Percentiles rank a stretch among this genome's conserved stretches.
phyloP scores from a whole-genome alignment of 1,140 invertebrate genomes.

The Oreohelix idahoensis region DNA sequence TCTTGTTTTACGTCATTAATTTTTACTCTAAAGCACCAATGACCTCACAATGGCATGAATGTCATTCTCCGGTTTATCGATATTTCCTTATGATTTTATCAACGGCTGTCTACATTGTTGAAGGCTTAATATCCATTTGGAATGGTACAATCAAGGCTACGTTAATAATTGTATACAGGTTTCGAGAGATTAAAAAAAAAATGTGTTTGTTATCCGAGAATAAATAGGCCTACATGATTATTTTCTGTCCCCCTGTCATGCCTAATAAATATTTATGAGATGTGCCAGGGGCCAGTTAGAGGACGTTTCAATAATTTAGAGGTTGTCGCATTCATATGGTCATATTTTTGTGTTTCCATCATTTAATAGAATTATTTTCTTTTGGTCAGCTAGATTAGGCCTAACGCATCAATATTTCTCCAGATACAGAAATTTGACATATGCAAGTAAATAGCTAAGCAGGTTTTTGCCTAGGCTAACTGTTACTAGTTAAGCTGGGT shows the following conservation, averaged over 20 bases:
- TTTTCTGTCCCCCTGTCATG: background rate
- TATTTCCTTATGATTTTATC: too few relatives aligned
- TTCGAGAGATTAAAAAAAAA: background rate
- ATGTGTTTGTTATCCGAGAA: too few relatives aligned
- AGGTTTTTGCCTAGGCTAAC: too few relatives aligned
- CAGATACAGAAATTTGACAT: background rate
- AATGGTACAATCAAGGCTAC: background rate
- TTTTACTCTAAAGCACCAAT: background rate
- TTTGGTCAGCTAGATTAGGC: background rate
- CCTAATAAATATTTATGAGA: slow-evolving; percentile 30
- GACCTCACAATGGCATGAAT: background rate
- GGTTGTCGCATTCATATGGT: background rate
- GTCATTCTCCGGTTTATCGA: too few relatives aligned
- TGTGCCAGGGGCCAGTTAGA: background rate
- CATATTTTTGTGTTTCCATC: background rate
- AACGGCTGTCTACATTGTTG: background rate
- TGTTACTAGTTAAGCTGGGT: too few relatives aligned
- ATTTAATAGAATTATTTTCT: background rate
- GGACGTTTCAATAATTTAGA: slow-evolving; percentile 15
- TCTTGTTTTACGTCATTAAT: background rate
- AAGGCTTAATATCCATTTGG: background rate
- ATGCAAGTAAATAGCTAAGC: background rate
- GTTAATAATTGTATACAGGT: background rate
- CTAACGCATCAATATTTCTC: too few relatives aligned
- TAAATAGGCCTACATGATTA: too few relatives aligned